Base-by-base conservation (phyloP, 2,888 invertebrate genomes). In the Steinernema hermaphroditum region DNA sequence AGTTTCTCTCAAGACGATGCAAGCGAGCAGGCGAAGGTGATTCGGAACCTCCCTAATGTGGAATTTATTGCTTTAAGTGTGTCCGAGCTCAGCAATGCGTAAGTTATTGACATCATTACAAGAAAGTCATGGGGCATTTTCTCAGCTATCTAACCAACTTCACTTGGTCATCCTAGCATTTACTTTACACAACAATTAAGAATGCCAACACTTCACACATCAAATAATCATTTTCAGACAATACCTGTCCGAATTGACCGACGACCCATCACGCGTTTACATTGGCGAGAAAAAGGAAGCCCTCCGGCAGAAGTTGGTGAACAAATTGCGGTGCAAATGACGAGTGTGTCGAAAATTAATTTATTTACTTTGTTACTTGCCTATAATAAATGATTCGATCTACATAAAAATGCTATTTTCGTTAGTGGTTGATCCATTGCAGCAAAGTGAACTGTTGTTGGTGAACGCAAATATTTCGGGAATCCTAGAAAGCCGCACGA, bases 41-140 rank as follows among this genome's bases (percentile, higher is more conserved):
- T 85, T 46, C 78, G 81, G 12, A 69, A 75, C n/a, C 74, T 84
- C 41, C 74, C 79, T 4, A 81, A 84, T 71, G 76, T 81, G 2
- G 80, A 83, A 41, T 75, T 85, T 70, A 85, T 81, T 75, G 83
- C 82, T 4, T 74, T 81, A 46, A 81, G 81, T 9, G 73, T 85
- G 19, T 79, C 81, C n/a, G 77, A 79, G n/a, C 62, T 80, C 62
- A 84, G 80, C 49, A 85, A 85, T 69, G 78, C 74, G 84, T 84
- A 68, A 76, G 79, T 69, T 14, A 24, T 19, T 75, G 12, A 43
- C n/a, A n/a, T n/a, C n/a, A n/a, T n/a, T n/a, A n/a, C n/a, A n/a
- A n/a, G n/a, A n/a, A n/a, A n/a, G n/a, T n/a, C n/a, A n/a, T n/a
- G n/a, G n/a, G n/a, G n/a, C n/a, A n/a, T n/a, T n/a, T n/a, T n/a